Conservation (phyloP, 2,888 invertebrate species). For the Meandrusa payeni region DNA sequence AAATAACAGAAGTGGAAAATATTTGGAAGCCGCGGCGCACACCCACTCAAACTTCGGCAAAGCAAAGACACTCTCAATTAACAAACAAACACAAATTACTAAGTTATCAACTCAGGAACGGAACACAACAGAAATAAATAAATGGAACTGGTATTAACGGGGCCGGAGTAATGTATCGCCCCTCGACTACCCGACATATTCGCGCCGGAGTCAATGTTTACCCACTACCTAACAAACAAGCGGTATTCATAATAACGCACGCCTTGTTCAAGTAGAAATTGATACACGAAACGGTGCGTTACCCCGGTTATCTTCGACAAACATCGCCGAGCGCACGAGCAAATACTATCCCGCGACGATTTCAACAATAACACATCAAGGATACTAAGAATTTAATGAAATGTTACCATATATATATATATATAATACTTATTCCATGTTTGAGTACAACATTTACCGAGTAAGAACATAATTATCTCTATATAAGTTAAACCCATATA, state of each 20-base stretch:
- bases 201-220: constrained; percentile 17
- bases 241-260: constrained; percentile 13
- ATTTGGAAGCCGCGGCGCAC: neutral
- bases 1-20: neutral
- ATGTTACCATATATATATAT: too few relatives aligned
- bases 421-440: too few relatives aligned
- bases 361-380: neutral
- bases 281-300: constrained; percentile 22
- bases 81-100: constrained; percentile 21
- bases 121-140: constrained; percentile 16
- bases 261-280: constrained; percentile 20
- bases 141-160: constrained; percentile 1
- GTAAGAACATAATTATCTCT: too few relatives aligned
- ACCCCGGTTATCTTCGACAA: constrained; percentile 26
- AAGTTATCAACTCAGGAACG: constrained; percentile 10
- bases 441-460: too few relatives aligned
- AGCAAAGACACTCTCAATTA: constrained; percentile 12
- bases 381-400: neutral
- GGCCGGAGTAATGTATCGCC: constrained; percentile 7
- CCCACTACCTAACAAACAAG: constrained; percentile 12
- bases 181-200: constrained; percentile 16
- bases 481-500: too few relatives aligned
- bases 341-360: constrained; percentile 22
- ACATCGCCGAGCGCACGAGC: constrained; percentile 23
- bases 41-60: constrained; percentile 7